phyloP scores from a whole-genome alignment of 2,797 vertebrate genomes.

The Carapus acus region DNA sequence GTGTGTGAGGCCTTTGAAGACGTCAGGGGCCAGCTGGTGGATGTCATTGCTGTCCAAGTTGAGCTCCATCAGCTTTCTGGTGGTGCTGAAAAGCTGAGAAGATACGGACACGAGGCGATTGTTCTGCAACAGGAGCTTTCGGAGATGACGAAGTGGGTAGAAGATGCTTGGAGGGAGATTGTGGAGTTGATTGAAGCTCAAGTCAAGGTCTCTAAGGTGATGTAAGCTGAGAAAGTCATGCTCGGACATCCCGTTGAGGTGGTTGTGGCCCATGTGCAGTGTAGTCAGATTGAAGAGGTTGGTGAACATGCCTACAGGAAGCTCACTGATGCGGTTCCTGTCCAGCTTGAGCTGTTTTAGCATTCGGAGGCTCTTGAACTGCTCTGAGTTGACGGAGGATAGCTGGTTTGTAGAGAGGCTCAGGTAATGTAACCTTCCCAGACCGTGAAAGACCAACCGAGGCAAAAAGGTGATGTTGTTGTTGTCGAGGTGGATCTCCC shows the following conservation, averaged over 20 bases:
- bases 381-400: slow-evolving; percentile 27
- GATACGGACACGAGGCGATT: slow-evolving; percentile 49
- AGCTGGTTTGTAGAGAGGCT: slow-evolving; percentile 53
- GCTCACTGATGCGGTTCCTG: slow-evolving; percentile 43
- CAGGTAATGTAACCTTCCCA: slow-evolving; percentile 36
- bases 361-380: slow-evolving; percentile 38
- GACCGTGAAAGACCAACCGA: slow-evolving; percentile 37
- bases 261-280: slow-evolving; percentile 56
- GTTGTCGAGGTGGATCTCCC: slow-evolving; percentile 49
- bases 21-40: slow-evolving; percentile 15
- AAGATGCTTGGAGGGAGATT: slow-evolving; percentile 43
- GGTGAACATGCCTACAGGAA: slow-evolving; percentile 43
- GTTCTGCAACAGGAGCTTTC: slow-evolving; percentile 54
- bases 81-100: slow-evolving; percentile 33
- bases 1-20: slow-evolving; percentile 49
- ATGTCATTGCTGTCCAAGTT: slow-evolving; percentile 61
- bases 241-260: slow-evolving; percentile 28
- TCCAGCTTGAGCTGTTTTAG: slow-evolving; percentile 54
- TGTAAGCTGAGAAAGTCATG: slow-evolving; percentile 34
- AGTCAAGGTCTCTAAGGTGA: slow-evolving; percentile 44
- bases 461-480: slow-evolving; percentile 54
- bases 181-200: slow-evolving; percentile 55
- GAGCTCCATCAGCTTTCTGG: slow-evolving; percentile 49
- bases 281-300: slow-evolving; percentile 33
- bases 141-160: slow-evolving; percentile 37